Evolutionary conservation across 2,113 vertebrate genomes (phyloP), one percentile per base, ranked within the genome.

Genomic region (Vidua macroura): DNA sequence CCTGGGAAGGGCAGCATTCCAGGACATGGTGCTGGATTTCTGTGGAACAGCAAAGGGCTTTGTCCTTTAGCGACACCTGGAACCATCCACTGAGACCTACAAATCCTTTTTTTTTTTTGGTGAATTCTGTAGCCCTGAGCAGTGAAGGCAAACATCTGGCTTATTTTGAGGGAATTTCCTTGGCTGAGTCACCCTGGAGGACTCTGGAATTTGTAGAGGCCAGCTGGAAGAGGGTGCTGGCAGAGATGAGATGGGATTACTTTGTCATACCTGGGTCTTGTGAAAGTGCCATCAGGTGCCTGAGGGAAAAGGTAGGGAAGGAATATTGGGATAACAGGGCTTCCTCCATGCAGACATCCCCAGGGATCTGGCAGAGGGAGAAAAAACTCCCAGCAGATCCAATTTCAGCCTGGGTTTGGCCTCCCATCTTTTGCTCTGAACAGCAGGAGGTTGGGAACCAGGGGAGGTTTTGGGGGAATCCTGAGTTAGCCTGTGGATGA

Each of bases 21-120:
- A 1, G 48, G 6, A 16, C n/a, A 20, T 0, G 0, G 3, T 3
- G 25, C 60, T 55, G 80, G 53, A 14, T 51, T 58, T 39, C 83
- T 55, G 39, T 14, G 35, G 55, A 43, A 59, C 46, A 23, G 37
- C 62, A 9, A 68, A 43, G 28, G 59, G 35, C 27, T 77, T 43
- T 72, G 52, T 62, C 56, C 62, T 56, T 33, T 11, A 25, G 60
- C 1, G 8, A 25, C 35, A 63, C 48, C 69, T 66, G 41, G 16
- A 74, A 7, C 37, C 30, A 20, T 23, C 35, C 21, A 2, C 51
- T 19, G 27, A 60, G 44, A 30, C 24, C 15, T 35, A 19, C n/a
- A 75, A 72, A 37, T n/a, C 20, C 17, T 3, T 0, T 2, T 9
- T 35, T 35, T 35, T 69, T 80, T 30, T 19, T 16, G 4, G 33